These are phyloP conservation scores for Sinonovacula constricta DNA, from an alignment of 1,140 invertebrate species.

Conservation along the genomic window DNA sequence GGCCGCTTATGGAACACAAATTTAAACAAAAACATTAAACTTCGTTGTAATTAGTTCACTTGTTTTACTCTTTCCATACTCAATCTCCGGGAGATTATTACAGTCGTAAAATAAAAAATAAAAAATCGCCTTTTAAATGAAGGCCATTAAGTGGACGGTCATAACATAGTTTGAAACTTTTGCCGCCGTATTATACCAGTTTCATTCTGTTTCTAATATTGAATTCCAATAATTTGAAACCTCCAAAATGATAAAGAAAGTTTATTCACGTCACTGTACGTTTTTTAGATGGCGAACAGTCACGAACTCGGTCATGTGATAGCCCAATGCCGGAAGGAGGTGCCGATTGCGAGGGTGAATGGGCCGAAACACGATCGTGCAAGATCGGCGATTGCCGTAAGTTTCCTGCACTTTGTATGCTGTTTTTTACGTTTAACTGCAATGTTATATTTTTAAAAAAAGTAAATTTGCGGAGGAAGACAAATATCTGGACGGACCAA, in stretches of 20 bases:
- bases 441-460: too few species aligned
- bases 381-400: constrained; percentile 20
- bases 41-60: too few species aligned
- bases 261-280: background rate
- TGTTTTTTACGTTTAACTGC: too few species aligned
- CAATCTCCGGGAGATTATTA: too few species aligned
- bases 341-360: background rate
- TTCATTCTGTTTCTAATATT: background rate
- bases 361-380: constrained; percentile 1
- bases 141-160: background rate
- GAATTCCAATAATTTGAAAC: background rate
- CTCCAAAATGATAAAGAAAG: background rate
- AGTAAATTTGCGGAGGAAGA: too few species aligned
- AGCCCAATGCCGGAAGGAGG: constrained; percentile 23
- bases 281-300: constrained; percentile 6
- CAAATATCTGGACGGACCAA: too few species aligned
- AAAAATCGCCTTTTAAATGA: background rate
- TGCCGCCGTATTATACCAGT: too few species aligned
- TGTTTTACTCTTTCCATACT: too few species aligned
- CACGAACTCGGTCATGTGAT: constrained; percentile 12
- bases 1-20: too few species aligned
- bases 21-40: too few species aligned
- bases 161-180: too few species aligned
- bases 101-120: background rate
- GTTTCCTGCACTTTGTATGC: background rate